These are phyloP conservation scores for Folsomia candida DNA, from an alignment of 2,888 invertebrate species.

Conservation along the genomic window DNA sequence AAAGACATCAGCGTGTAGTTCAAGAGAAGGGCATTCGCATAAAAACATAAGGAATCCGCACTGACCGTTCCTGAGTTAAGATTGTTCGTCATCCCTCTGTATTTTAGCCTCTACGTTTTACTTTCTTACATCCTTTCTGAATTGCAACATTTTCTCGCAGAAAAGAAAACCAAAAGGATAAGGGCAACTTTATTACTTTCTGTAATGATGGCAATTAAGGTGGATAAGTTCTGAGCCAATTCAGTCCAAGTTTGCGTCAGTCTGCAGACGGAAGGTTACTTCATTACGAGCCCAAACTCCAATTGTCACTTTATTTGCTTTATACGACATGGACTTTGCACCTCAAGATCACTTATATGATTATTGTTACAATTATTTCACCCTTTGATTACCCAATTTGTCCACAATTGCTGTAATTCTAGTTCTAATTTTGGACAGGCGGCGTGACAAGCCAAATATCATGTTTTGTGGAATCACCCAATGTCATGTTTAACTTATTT, in stretches of 20 bases:
- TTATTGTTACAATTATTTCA: background rate
- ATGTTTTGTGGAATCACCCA: too few species aligned
- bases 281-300: background rate
- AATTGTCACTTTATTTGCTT: slow-evolving; percentile 4
- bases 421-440: background rate
- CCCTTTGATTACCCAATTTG: background rate
- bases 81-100: too few species aligned
- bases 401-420: background rate
- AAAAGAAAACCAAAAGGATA: too few species aligned
- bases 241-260: background rate
- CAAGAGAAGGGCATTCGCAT: too few species aligned
- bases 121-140: too few species aligned
- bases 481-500: too few species aligned
- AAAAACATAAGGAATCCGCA: too few species aligned
- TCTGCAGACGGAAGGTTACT: background rate
- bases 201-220: slow-evolving; percentile 1
- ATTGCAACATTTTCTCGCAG: background rate
- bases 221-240: background rate
- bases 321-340: background rate
- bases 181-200: too few species aligned
- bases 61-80: too few species aligned
- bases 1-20: too few species aligned
- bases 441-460: too few species aligned
- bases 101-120: too few species aligned
- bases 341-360: background rate